Evolutionary conservation across 1,140 invertebrate species (phyloP).

Genomic region (Meloidogyne floridensis): DNA sequence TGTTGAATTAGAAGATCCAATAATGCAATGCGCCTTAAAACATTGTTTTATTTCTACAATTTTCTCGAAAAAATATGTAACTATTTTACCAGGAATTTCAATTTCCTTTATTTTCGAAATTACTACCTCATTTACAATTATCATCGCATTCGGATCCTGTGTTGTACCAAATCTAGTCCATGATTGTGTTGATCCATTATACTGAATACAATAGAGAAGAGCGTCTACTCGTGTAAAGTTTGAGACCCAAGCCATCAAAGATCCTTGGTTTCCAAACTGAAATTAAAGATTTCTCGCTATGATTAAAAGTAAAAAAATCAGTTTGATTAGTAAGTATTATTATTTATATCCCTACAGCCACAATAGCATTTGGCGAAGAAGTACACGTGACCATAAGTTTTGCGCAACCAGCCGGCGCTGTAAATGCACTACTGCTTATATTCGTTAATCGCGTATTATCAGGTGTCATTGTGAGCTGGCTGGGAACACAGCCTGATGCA

Average conservation of each 20-base stretch:
- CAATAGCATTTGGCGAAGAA: not conserved
- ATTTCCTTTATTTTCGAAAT: not conserved
- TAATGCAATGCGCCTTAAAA: constrained; percentile 15
- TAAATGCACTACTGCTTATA: not conserved
- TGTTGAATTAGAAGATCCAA: not conserved
- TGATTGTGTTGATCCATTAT: constrained; percentile 7
- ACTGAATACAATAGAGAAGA: constrained; percentile 21
- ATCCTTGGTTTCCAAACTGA: constrained; percentile 20
- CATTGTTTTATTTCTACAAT: not conserved
- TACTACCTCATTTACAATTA: not conserved
- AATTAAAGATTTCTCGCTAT: not conserved
- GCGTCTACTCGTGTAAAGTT: not conserved
- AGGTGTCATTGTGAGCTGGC: not conserved
- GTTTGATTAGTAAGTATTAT: too few relatives aligned
- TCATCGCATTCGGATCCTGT: constrained; percentile 22
- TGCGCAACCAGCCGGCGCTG: not conserved
- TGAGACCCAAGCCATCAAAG: not conserved
- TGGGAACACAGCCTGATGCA: constrained; percentile 6
- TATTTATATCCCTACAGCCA: not conserved
- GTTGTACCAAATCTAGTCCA: constrained; percentile 29
- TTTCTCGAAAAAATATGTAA: not conserved
- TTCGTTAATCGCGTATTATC: not conserved
- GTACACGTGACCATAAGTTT: constrained; percentile 11
- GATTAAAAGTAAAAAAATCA: too few relatives aligned
- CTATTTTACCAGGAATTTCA: too few relatives aligned